These are phyloP conservation scores for Cerastis leucographa DNA, from an alignment of 2,888 invertebrate species.

Conservation along the genomic window DNA sequence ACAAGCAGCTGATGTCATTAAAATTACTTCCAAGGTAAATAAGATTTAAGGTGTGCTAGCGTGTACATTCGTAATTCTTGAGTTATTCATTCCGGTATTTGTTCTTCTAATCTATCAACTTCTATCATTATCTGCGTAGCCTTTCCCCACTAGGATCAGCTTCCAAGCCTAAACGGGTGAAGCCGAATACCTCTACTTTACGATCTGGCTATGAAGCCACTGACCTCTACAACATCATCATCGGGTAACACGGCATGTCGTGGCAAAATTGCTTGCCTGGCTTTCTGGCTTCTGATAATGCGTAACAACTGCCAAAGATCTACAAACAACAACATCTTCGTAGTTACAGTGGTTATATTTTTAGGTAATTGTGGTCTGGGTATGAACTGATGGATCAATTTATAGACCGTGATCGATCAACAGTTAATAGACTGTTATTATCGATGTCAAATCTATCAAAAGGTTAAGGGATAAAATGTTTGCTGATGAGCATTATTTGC, in stretches of 20 bases:
- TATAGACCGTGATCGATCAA: slow-evolving; percentile 53
- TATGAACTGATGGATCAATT: slow-evolving; percentile 39
- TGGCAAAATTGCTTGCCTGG: too few relatives aligned
- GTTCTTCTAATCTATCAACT: slow-evolving; percentile 10
- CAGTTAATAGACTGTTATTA: slow-evolving; percentile 48
- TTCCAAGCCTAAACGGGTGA: not conserved
- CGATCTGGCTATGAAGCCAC: not conserved
- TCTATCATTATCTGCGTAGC: not conserved
- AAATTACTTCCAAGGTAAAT: slow-evolving; percentile 39
- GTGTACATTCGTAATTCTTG: slow-evolving; percentile 28
- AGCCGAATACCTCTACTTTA: not conserved
- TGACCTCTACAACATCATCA: not conserved
- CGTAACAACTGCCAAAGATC: not conserved
- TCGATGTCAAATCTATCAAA: slow-evolving; percentile 58
- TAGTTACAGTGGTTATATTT: not conserved
- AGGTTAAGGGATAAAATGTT: slow-evolving; percentile 46
- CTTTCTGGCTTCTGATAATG: not conserved
- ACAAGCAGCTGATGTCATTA: slow-evolving; percentile 41
- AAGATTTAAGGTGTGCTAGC: slow-evolving; percentile 38
- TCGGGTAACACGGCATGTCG: not conserved
- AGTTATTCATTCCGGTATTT: slow-evolving; percentile 38
- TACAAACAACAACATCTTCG: not conserved
- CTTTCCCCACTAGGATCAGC: not conserved
- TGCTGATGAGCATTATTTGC: slow-evolving; percentile 9
- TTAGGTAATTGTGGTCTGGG: not conserved